Percentiles rank a stretch among this genome's conserved stretches.
phyloP scores from a whole-genome alignment of 2,888 invertebrate species.

The Eristalis tenax region DNA sequence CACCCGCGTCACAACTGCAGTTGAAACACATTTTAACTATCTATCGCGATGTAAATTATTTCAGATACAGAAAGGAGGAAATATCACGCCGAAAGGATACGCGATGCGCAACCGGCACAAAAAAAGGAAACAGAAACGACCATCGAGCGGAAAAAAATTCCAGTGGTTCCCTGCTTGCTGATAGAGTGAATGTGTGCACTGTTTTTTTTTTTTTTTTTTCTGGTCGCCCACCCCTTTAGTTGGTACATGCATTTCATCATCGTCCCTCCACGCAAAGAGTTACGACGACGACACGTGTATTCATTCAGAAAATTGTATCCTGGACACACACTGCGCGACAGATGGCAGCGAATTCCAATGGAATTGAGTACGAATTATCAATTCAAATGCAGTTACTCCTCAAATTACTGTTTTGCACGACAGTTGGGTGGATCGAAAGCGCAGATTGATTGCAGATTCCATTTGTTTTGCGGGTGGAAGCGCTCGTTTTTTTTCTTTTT shows the following conservation, averaged over 20 bases:
- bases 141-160: constrained; percentile 34
- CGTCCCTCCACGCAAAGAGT: background rate
- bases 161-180: constrained; percentile 11
- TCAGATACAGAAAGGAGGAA: constrained; percentile 41
- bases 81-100: constrained; percentile 38
- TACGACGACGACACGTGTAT: constrained; percentile 54
- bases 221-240: background rate
- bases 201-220: too few species aligned
- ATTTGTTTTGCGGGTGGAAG: background rate
- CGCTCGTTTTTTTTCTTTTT: background rate
- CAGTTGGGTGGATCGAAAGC: background rate
- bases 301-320: constrained; percentile 1
- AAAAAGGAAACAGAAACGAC: background rate
- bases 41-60: constrained; percentile 68
- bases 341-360: constrained; percentile 49
- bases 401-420: constrained; percentile 10
- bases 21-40: constrained; percentile 64
- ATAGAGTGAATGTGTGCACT: background rate
- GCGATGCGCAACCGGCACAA: background rate
- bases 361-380: constrained; percentile 64
- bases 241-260: background rate
- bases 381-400: constrained; percentile 51
- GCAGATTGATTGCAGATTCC: background rate
- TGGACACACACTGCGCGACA: constrained; percentile 32
- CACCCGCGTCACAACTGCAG: constrained; percentile 39